A percentile compares a stretch with the other conserved stretches of the same genome.
These are phyloP conservation scores for Aricia agestis DNA, from an alignment of 1,140 invertebrate genomes.

Conservation along the genomic window DNA sequence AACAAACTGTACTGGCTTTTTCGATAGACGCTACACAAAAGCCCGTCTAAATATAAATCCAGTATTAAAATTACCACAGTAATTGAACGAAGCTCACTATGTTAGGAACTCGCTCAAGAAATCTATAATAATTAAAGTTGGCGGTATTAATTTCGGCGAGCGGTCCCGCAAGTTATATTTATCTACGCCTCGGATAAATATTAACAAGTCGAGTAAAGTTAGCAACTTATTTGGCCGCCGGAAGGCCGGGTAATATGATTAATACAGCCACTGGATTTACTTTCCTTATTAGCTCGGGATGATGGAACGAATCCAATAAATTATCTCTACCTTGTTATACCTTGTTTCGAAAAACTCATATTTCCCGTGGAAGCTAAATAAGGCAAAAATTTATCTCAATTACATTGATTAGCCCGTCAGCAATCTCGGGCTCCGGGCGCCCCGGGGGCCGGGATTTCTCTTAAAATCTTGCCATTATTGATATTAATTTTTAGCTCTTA, in stretches of 20 bases:
- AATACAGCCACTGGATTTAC: slow-evolving; percentile 33
- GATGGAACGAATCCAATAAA: slow-evolving; percentile 31
- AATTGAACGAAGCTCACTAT: background rate
- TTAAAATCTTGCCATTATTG: background rate
- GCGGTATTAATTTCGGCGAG: slow-evolving; percentile 1
- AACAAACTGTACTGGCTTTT: too few species aligned
- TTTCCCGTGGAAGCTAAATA: background rate
- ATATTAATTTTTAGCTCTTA: background rate
- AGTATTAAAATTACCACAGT: slow-evolving; percentile 4
- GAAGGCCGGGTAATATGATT: slow-evolving; percentile 37
- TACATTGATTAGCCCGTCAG: background rate
- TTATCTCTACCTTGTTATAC: slow-evolving; percentile 26
- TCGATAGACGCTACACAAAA: background rate
- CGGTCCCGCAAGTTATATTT: slow-evolving; percentile 21
- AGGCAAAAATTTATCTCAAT: slow-evolving; percentile 5
- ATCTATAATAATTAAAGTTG: slow-evolving; percentile 13
- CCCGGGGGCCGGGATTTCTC: background rate
- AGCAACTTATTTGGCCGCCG: slow-evolving; percentile 33
- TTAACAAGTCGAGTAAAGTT: slow-evolving; percentile 33
- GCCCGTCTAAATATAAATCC: background rate
- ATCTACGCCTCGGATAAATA: slow-evolving; percentile 31
- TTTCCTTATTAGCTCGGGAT: slow-evolving; percentile 34
- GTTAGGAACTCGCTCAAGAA: background rate
- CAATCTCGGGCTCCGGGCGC: background rate
- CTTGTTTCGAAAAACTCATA: slow-evolving; percentile 16